A percentile compares a stretch with the other conserved stretches of the same genome.
phyloP scores from a whole-genome alignment of 2,888 invertebrate genomes.

The Cordilura impudica region DNA sequence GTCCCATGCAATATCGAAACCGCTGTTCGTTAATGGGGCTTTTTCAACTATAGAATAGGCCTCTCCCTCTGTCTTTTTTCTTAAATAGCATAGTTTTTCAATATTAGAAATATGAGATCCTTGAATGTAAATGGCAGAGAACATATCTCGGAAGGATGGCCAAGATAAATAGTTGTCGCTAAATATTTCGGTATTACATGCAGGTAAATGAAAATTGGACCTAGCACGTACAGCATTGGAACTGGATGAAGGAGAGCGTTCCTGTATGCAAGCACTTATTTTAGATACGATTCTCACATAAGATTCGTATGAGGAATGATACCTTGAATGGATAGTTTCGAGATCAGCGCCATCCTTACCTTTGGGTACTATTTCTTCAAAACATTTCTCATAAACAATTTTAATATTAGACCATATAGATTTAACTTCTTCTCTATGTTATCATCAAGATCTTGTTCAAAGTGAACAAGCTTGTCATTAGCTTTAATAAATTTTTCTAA shows the following conservation, averaged over 20 bases:
- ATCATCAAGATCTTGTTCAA: not conserved
- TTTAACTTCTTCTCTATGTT: not conserved
- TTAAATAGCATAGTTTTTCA: not conserved
- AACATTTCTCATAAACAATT: not conserved
- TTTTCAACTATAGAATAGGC: not conserved
- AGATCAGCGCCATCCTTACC: not conserved
- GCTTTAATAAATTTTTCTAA: not conserved
- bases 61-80: not conserved
- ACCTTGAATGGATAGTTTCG: not conserved
- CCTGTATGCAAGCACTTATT: not conserved
- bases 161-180: not conserved
- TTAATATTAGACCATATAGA: not conserved
- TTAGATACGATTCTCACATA: not conserved
- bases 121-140: not conserved
- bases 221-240: not conserved
- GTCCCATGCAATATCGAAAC: not conserved
- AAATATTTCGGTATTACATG: not conserved
- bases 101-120: not conserved
- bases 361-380: not conserved
- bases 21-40: not conserved
- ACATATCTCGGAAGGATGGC: not conserved
- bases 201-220: conserved; percentile 1
- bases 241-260: not conserved
- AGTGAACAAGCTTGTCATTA: not conserved
- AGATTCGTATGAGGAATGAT: not conserved